A percentile compares a stretch with the other conserved stretches of the same genome.
Conservation (phyloP, 2,888 invertebrate species). For the Drosophila siamana region DNA sequence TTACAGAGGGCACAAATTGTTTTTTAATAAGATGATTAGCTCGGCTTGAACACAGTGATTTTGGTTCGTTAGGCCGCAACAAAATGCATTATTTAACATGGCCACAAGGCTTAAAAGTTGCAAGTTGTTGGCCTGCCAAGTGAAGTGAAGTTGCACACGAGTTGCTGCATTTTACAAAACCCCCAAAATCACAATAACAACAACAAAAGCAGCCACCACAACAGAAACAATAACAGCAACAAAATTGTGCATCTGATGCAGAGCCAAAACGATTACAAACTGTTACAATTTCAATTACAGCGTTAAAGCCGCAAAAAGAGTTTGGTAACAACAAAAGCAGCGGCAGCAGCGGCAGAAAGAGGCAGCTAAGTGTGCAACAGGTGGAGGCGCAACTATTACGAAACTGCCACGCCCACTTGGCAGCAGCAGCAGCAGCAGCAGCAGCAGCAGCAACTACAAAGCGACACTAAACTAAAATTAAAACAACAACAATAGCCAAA, state of each 20-base stretch:
- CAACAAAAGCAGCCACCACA: not conserved
- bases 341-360: not conserved
- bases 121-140: not conserved
- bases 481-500: constrained; percentile 16
- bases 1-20: not conserved
- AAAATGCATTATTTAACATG: constrained; percentile 23
- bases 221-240: not conserved
- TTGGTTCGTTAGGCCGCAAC: not conserved
- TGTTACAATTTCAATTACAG: constrained; percentile 38
- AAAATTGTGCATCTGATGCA: constrained; percentile 8
- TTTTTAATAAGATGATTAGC: not conserved
- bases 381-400: constrained; percentile 40
- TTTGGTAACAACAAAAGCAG: constrained; percentile 36
- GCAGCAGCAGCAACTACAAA: constrained; percentile 27
- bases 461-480: constrained; percentile 21
- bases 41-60: not conserved
- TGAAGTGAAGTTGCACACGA: constrained; percentile 7
- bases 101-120: not conserved
- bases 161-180: constrained; percentile 6
- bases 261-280: constrained; percentile 17
- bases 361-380: constrained; percentile 40
- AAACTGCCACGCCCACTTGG: constrained; percentile 43
- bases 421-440: constrained; percentile 1
- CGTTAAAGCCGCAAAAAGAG: constrained; percentile 34
- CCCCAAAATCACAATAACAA: constrained; percentile 7